Evolutionary conservation across 2,113 vertebrate genomes (phyloP), one percentile per base, ranked within the genome.

Genomic region (Protobothrops mucrosquamatus): DNA sequence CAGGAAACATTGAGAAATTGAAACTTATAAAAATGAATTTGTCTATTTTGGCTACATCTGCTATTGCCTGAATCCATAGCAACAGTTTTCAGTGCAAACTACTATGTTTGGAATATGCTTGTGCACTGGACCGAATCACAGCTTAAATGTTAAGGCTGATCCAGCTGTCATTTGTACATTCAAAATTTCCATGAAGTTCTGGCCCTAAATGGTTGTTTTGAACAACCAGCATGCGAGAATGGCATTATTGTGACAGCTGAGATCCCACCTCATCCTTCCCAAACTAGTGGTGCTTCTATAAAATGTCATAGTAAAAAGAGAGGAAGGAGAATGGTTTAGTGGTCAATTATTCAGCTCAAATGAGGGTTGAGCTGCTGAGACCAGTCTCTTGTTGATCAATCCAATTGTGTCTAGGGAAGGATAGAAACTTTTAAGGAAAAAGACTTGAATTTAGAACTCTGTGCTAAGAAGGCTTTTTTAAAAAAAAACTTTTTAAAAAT

Each of bases 21-120:
- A 55, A 96, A 94, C 81, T 94, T 91, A 56, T 0, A 18, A 54
- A 8, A 92, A 94, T 90, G 14, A 89, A 95, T 52, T 86, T 93
- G 74, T 48, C 87, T 92, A 56, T 95, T 61, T 94, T 90, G 87
- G 26, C 61, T 91, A 3, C 12, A 90, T 48, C 81, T 61, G 91
- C 81, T 81, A 88, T 95, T 69, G 89, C 59, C 23, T 51, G 0
- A 92, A 90, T 88, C 54, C 91, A 95, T 0, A 34, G 85, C 89
- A 61, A 15, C 23, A 59, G 89, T 48, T 89, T 92, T 92, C 48
- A 95, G 56, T 57, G 91, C 88, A 51, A 87, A 39, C 93, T 92
- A 87, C 90, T 85, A 91, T 87, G 90, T 95, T 92, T 51, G 94
- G 86, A 92, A 46, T 81, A 43, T 7, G 74, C 74, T 43, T 81